These are phyloP conservation scores for Drosophila subobscura DNA, from an alignment of 1,140 invertebrate genomes.

Conservation along the genomic window DNA sequence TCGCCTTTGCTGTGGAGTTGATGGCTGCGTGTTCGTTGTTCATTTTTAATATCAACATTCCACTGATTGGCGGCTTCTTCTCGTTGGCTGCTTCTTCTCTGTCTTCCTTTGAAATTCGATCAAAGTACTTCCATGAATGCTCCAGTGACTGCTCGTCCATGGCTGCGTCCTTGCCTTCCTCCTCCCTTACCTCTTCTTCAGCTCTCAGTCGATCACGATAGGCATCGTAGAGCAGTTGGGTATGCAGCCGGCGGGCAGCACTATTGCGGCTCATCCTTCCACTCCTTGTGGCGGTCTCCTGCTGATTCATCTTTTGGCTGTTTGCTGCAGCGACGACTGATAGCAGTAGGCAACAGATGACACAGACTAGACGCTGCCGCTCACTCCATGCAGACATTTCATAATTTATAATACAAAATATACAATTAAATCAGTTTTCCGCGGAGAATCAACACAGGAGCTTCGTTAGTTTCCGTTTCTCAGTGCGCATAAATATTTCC, in stretches of 20 bases:
- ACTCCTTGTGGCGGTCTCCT: constrained; percentile 1
- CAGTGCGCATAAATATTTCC: neutral
- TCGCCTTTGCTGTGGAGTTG: neutral
- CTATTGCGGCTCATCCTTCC: neutral
- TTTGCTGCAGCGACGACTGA: too few species aligned
- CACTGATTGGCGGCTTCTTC: neutral
- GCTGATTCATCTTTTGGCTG: constrained; percentile 1
- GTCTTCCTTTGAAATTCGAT: neutral
- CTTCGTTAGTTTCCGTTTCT: constrained; percentile 2
- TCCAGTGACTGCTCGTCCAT: neutral
- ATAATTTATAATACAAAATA: constrained; percentile 35
- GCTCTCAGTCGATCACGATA: constrained; percentile 26
- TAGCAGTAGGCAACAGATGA: constrained; percentile 5
- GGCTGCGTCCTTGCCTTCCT: neutral
- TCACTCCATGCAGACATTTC: constrained; percentile 42
- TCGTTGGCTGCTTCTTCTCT: neutral
- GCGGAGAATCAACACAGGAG: constrained; percentile 1
- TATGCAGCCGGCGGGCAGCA: constrained; percentile 4
- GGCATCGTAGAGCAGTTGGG: constrained; percentile 46
- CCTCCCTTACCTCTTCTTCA: neutral
- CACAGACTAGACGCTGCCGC: constrained; percentile 3
- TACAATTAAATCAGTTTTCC: constrained; percentile 8
- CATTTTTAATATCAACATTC: constrained; percentile 17
- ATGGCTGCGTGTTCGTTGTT: neutral
- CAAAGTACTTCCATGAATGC: neutral